These are phyloP conservation scores for Drosophila quadrilineata DNA, from an alignment of 1,140 invertebrate species.

Conservation along the genomic window DNA sequence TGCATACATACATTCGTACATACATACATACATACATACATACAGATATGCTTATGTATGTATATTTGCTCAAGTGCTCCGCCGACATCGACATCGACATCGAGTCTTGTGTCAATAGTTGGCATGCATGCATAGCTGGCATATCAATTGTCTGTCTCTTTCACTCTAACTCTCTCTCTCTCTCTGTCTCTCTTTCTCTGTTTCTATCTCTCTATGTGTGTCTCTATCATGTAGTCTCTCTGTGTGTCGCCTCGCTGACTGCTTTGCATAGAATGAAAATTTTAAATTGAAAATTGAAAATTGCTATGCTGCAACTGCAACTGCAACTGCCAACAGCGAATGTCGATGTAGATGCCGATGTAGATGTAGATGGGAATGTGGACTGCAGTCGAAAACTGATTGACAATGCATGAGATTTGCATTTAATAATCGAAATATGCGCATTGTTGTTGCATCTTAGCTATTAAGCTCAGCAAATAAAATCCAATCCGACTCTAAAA, in stretches of 20 bases:
- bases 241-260: slow-evolving; percentile 32
- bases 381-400: slow-evolving; percentile 31
- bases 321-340: slow-evolving; percentile 45
- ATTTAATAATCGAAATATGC: slow-evolving; percentile 71
- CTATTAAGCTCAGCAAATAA: slow-evolving; percentile 65
- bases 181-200: background rate
- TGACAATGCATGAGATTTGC: slow-evolving; percentile 70
- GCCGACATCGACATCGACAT: slow-evolving; percentile 31
- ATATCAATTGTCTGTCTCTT: too few species aligned
- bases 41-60: too few species aligned
- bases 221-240: too few species aligned
- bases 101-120: slow-evolving; percentile 73
- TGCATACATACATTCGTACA: too few species aligned
- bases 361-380: background rate
- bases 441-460: slow-evolving; percentile 33
- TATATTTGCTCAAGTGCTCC: slow-evolving; percentile 65
- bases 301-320: too few species aligned
- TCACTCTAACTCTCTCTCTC: background rate
- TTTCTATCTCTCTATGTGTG: background rate
- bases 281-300: slow-evolving; percentile 69
- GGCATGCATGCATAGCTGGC: slow-evolving; percentile 59
- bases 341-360: too few species aligned
- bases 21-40: too few species aligned
- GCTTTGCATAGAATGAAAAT: slow-evolving; percentile 71
- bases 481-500: too few species aligned